Evolutionary conservation across 2,113 vertebrate species (phyloP), one percentile per base, ranked within the genome.

Genomic region (Limanda limanda): DNA sequence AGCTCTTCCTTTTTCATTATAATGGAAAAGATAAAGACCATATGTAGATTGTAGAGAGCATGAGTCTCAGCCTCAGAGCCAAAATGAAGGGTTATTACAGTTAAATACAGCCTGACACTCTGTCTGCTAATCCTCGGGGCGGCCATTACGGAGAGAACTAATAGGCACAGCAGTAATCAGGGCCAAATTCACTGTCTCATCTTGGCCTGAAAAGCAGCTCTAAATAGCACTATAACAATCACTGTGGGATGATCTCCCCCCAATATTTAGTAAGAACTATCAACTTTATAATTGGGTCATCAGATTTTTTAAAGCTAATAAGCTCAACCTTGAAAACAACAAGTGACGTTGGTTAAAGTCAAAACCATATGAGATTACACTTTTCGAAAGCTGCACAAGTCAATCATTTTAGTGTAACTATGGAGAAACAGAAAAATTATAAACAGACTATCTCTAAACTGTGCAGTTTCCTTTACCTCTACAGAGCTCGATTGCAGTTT

Each of bases 11-110:
- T 51, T 72, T 82, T 83, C 58, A 82, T 78, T 42, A 73, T 78
- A 86, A 76, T 81, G 51, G 59, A 81, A 74, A 35, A 77, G 84
- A 80, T 89, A 69, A 81, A 87, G 75, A 76, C 67, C n/a, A 5
- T 54, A 66, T 77, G 69, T 61, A 69, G 70, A 68, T 51, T 52
- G 55, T 42, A 42, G 45, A 68, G 69, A 86, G 84, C 73, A 69
- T 63, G 75, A 81, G 76, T 76, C 76, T 82, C 45, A 76, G 57
- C 57, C 48, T 55, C 61, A 60, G 69, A 82, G 60, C 61, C 73
- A 80, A 91, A 91, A 88, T 87, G 79, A 79, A 79, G 78, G 76
- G 78, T 86, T 90, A 86, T 89, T 90, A 83, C 69, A 71, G 81
- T 86, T 88, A 87, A 88, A 86, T 78, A 85, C 82, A 85, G 81